A percentile compares a stretch with the other conserved stretches of the same genome.
These are phyloP conservation scores for Pocota personata DNA, from an alignment of 2,888 invertebrate genomes.

Conservation along the genomic window DNA sequence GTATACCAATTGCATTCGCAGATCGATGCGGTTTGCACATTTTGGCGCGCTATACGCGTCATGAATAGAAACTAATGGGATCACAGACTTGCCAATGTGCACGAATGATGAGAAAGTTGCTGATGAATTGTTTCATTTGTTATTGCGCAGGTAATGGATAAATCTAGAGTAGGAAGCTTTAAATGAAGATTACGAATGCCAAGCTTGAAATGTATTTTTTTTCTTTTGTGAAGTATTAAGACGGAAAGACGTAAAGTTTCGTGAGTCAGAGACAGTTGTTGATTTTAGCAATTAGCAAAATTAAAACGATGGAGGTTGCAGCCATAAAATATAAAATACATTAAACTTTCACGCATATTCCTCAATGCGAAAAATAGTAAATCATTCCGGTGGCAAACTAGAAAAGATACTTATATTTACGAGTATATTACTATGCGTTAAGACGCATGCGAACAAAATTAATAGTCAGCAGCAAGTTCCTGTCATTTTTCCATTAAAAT, in stretches of 20 bases:
- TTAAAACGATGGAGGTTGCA: not conserved
- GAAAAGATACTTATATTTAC: no score
- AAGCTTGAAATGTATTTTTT: not conserved
- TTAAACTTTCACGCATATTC: not conserved
- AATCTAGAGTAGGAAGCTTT: not conserved
- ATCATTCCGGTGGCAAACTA: not conserved
- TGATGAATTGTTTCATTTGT: slow-evolving; percentile 39
- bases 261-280: not conserved
- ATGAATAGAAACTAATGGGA: slow-evolving; percentile 1
- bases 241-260: not conserved
- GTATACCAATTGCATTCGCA: not conserved
- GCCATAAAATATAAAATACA: not conserved
- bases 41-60: slow-evolving; percentile 17
- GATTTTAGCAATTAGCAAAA: slow-evolving; percentile 1
- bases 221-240: not conserved
- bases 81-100: not conserved
- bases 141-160: slow-evolving; percentile 18
- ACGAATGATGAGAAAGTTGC: slow-evolving; percentile 46
- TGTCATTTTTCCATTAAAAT: no score
- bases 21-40: slow-evolving; percentile 11
- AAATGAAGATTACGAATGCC: not conserved
- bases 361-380: not conserved
- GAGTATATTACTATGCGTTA: no score
- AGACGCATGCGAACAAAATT: not conserved
- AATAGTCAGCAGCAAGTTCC: no score